Evolutionary conservation across 2,888 invertebrate species (phyloP), one percentile per base, ranked within the genome.

Genomic region (Halictus ligatus): DNA sequence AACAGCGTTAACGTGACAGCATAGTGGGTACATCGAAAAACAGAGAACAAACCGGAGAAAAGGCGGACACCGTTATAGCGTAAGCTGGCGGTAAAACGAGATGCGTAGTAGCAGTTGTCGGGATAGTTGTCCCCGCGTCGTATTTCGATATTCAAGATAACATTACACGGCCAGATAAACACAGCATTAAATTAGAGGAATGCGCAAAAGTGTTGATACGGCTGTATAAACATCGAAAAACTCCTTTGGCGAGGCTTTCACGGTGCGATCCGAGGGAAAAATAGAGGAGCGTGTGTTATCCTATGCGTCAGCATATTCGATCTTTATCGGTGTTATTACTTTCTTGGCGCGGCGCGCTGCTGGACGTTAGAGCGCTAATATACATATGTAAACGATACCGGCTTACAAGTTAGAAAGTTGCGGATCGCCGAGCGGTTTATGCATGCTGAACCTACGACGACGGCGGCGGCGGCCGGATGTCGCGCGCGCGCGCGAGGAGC

Each of bases 391-490:
- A 71, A 43, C 71, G 71, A 43, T n/a, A 40, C 40, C 12, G 40
- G 40, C 67, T 43, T 35, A 43, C 35, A 72, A 69, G 75, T 80
- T 67, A 69, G 75, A 40, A 72, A 80, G 40, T 46, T 46, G 29
- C 46, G 6, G 4, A 77, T 46, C n/a, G 29, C 46, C 10, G 10
- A 71, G 64, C 10, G 69, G 69, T 69, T 69, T 69, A n/a, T 21
- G 21, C 48, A 43, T 25, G 46, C 64, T 60, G 67, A 35, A 35
- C 4, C 35, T 5, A 35, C 35, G 35, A 35, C 35, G 35, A 54
- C 12, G 64, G 35, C 35, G 35, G 3, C 35, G 35, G 67, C 12
- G 64, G 35, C 69, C 77, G 73, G 80, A 80, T 46, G 58, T 60
- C 8, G 43, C 46, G 46, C 15, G 25, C n/a, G 58, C 8, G 43